Conservation (phyloP, 2,797 vertebrate genomes). For the Pitangus sulphuratus region DNA sequence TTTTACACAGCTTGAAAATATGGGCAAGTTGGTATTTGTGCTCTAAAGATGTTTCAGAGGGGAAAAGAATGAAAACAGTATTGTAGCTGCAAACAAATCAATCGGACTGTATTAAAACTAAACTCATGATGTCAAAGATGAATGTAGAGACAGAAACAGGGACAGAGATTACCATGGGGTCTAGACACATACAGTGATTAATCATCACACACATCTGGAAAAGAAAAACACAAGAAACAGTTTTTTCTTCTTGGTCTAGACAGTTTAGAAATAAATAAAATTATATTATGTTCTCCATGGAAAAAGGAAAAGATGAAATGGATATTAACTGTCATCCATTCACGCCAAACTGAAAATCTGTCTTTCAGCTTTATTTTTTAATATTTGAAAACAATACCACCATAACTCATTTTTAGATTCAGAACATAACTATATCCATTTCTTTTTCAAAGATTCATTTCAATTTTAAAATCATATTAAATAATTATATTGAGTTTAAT, state of each 20-base stretch:
- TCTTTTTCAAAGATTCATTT: not conserved
- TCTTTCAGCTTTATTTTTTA: not conserved
- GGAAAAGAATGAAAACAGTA: constrained; percentile 42
- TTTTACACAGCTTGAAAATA: constrained; percentile 43
- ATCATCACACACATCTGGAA: constrained; percentile 38
- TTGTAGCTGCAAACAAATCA: constrained; percentile 61
- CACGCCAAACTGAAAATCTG: not conserved
- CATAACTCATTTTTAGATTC: not conserved
- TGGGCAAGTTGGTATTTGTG: constrained; percentile 39
- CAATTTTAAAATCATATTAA: not conserved
- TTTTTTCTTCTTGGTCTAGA: constrained; percentile 28
- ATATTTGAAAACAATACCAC: not conserved
- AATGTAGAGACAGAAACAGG: constrained; percentile 56
- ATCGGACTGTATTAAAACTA: constrained; percentile 53
- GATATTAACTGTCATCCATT: constrained; percentile 23
- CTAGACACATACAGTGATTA: constrained; percentile 62
- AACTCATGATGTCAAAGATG: constrained; percentile 59
- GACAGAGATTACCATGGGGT: constrained; percentile 66
- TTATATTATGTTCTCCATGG: not conserved
- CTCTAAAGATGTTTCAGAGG: constrained; percentile 26
- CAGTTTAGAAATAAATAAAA: constrained; percentile 39
- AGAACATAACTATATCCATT: not conserved
- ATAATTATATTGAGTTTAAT: not conserved
- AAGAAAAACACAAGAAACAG: not conserved
- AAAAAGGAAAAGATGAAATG: constrained; percentile 36